These are phyloP conservation scores for Coregonus suidteri DNA, from an alignment of 2,797 vertebrate species.

Conservation along the genomic window DNA sequence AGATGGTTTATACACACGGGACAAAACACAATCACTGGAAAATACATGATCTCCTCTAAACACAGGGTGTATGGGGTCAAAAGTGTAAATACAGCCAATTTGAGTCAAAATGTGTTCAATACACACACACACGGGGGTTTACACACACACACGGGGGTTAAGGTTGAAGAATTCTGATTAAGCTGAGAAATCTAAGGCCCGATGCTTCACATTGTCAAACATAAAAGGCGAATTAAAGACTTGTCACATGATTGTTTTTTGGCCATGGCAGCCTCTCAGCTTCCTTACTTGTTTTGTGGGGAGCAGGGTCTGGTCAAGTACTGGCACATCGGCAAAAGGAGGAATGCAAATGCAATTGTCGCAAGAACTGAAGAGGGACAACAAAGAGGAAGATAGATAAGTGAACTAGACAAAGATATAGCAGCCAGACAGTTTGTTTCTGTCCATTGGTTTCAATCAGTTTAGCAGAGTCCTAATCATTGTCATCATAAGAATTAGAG, in stretches of 20 bases:
- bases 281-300: conserved; percentile 97
- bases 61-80: neutral
- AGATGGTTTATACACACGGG: neutral
- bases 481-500: neutral
- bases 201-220: neutral
- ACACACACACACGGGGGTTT: neutral
- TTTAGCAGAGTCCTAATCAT: neutral
- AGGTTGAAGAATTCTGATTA: neutral
- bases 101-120: neutral
- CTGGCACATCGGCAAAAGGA: conserved; percentile 99
- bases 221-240: conserved; percentile 5
- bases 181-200: neutral
- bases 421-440: neutral
- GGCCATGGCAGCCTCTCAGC: neutral
- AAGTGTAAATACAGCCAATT: neutral
- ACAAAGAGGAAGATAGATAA: conserved; percentile 25
- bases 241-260: conserved; percentile 19
- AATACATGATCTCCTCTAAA: neutral
- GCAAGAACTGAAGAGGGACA: conserved; percentile 86
- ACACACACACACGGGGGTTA: neutral
- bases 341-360: conserved; percentile 98
- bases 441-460: neutral
- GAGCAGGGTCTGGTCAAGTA: conserved; percentile 99
- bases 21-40: neutral
- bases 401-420: neutral